Conservation (phyloP, 2,113 vertebrate species). For the Hirundichthys speculiger region DNA sequence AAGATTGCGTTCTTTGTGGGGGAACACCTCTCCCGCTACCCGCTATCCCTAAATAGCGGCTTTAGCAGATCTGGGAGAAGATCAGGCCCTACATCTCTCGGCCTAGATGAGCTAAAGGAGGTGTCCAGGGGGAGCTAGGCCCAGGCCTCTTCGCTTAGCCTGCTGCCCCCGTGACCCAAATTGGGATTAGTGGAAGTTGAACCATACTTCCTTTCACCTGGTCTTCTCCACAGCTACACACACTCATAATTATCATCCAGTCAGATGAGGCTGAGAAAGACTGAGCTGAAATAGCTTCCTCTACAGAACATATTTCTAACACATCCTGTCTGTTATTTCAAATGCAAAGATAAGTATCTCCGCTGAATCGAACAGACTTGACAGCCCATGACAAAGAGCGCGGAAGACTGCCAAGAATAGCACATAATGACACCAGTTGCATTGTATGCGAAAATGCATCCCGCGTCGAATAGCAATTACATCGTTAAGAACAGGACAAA, state of each 20-base stretch:
- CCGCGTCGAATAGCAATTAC: slow-evolving; percentile 40
- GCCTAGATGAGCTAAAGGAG: too few species aligned
- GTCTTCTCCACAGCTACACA: not conserved
- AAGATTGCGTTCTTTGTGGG: too few species aligned
- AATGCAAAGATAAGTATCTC: slow-evolving; percentile 25
- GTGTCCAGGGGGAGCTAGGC: too few species aligned
- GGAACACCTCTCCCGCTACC: too few species aligned
- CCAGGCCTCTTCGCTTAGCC: too few species aligned
- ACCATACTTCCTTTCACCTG: too few species aligned
- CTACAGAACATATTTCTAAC: slow-evolving; percentile 27
- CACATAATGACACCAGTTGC: slow-evolving; percentile 47
- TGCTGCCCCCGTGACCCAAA: too few species aligned
- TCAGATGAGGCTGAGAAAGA: slow-evolving; percentile 47
- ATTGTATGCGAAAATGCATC: slow-evolving; percentile 32
- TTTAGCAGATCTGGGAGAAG: too few species aligned
- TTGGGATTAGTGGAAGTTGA: too few species aligned
- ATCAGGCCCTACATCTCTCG: too few species aligned
- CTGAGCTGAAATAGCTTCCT: slow-evolving; percentile 40
- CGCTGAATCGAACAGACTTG: slow-evolving; percentile 22
- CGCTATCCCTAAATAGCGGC: too few species aligned
- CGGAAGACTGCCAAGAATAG: slow-evolving; percentile 37
- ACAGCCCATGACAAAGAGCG: slow-evolving; percentile 11
- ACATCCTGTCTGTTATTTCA: slow-evolving; percentile 44
- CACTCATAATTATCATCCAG: not conserved
- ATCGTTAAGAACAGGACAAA: slow-evolving; percentile 49